Evolutionary conservation across 2,113 vertebrate species (phyloP), one percentile per base, ranked within the genome.

Genomic region (Vulpes vulpes): DNA sequence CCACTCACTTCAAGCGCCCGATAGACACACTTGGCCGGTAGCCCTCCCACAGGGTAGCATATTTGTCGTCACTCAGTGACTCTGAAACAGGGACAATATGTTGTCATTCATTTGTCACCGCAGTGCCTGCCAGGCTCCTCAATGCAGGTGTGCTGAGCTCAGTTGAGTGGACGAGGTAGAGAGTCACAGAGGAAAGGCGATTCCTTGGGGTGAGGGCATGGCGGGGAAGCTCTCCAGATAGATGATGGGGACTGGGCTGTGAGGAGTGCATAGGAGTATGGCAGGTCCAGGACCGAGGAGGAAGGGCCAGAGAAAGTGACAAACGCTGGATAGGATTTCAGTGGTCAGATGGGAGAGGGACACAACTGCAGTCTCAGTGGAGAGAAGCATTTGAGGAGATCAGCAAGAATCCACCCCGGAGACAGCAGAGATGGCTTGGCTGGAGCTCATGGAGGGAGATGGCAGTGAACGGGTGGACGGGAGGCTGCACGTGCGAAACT

Each of bases 201-300:
- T 2, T 2, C 30, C 19, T 60, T 0, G 6, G 3, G 32, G 17
- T 22, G 15, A 43, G n/a, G 14, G 2, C 7, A 23, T 43, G 1
- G 3, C 30, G 8, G 53, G 25, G 25, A 8, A 51, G 20, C 23
- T 64, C n/a, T 2, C 10, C 12, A 12, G 49, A 32, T 20, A 79
- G 4, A 3, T 1, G 51, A 11, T 19, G 0, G 10, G 5, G 1
- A 25, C 11, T 8, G 32, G 35, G 12, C 55, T 73, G 8, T 79
- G 74, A 17, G 16, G 23, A 14, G 1, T 59, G 8, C 8, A 2
- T 1, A 35, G 35, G 60, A n/a, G 11, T 15, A 16, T 57, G 3
- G 17, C 22, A 59, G 74, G 14, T 57, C 27, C 43, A 12, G 11
- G 43, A 20, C 11, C 6, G 43, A 76, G 55, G 11, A 20, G 15